phyloP scores from a whole-genome alignment of 2,888 invertebrate species.

The Lochmaea capreae region DNA sequence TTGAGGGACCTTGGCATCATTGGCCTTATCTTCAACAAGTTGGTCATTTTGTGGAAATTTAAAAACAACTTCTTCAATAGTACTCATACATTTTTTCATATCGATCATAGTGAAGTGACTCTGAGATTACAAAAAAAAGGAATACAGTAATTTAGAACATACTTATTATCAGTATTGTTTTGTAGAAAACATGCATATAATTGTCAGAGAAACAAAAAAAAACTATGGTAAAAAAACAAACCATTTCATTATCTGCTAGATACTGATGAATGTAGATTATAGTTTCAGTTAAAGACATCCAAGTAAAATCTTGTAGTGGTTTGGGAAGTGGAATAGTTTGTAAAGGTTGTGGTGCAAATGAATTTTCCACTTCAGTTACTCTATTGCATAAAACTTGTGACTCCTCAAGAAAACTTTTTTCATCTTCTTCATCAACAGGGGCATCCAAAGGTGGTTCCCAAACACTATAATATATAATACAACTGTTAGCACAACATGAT shows the following conservation, averaged over 20 bases:
- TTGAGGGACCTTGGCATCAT: constrained; percentile 62
- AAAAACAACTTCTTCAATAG: constrained; percentile 39
- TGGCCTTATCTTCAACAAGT: constrained; percentile 53
- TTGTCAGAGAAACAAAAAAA: too few relatives aligned
- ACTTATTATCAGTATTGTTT: background rate
- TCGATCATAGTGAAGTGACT: constrained; percentile 63
- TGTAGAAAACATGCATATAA: background rate
- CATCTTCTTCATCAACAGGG: constrained; percentile 68
- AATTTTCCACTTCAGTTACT: constrained; percentile 69
- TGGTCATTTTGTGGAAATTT: constrained; percentile 53
- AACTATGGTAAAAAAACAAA: background rate
- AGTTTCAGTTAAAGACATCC: constrained; percentile 76
- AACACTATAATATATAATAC: constrained; percentile 53
- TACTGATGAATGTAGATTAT: constrained; percentile 74
- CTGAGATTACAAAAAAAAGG: constrained; percentile 47
- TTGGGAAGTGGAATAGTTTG: constrained; percentile 71
- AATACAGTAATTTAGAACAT: background rate
- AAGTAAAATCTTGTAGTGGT: constrained; percentile 71
- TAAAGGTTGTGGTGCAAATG: constrained; percentile 68
- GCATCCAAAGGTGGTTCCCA: constrained; percentile 65
- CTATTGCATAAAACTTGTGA: constrained; percentile 69
- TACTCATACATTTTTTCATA: constrained; percentile 62
- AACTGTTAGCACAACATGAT: background rate
- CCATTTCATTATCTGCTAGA: constrained; percentile 71
- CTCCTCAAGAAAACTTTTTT: constrained; percentile 70